Evolutionary conservation across 23 tunicate species (phyloP), one percentile per base, ranked within the genome.

Genomic region (Halocynthia roretzi): DNA sequence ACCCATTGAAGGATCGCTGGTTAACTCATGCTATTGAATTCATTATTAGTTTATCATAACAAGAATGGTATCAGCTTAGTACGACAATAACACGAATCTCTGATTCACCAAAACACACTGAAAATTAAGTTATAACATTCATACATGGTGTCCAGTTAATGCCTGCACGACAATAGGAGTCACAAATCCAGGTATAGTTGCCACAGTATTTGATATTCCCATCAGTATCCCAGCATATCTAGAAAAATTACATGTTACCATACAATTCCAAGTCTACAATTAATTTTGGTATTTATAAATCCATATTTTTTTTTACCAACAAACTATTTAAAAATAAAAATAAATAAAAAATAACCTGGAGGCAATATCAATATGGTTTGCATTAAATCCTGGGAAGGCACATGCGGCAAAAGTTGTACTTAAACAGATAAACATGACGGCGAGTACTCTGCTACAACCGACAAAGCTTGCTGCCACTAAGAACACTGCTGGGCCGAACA

Each of bases 221-320:
- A 91, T 91, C 84, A 91, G 64, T 7, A 91, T 83, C 10, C 97
- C 97, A 5, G 97, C 77, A 64, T 85, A 91, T 67, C 97, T 91
- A 72, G 7, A 70, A 72, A 0, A 76, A 7, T 70, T 53, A 0
- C 6, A 51, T 17, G 6, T 31, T 58, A 14, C 17, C 2, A 58
- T 58, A 58, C 17, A 14, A 58, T 58, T 14, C 17, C n/a, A 58
- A 15, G 17, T 58, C n/a, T 58, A 58, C 64, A 58, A 58, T 14
- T 58, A 58, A 15, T 15, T 14, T n/a, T 14, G 17, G n/a, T 15
- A 15, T 58, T n/a, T n/a, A 14, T 2, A n/a, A 58, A 58, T 15
- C 64, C 4, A 58, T 58, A 58, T 2, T 58, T 2, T 58, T n/a
- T n/a, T 14, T n/a, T 14, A 15, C n/a, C 64, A 58, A n/a, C 64